Evolutionary conservation across 2,888 invertebrate species (phyloP).

Genomic region (Uloborus plumipes): DNA sequence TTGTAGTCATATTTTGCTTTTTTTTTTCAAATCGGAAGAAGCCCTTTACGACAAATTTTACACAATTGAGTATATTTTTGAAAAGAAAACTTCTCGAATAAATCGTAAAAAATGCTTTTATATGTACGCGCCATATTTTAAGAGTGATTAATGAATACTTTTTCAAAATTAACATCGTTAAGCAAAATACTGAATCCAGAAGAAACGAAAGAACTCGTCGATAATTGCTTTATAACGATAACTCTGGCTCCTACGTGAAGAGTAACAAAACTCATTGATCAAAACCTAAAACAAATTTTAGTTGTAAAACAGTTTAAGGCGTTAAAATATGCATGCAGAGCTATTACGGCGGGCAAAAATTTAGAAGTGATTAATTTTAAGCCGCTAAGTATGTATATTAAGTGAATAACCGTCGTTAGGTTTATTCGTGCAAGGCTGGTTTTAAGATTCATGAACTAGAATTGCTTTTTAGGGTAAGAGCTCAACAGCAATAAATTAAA

Average conservation of each 20-base stretch:
- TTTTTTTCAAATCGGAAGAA: too few relatives aligned
- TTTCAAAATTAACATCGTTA: conserved; percentile 61
- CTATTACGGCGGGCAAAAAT: conserved; percentile 32
- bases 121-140: not conserved
- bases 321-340: conserved; percentile 42
- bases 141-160: conserved; percentile 57
- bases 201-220: conserved; percentile 18
- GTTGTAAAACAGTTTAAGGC: conserved; percentile 38
- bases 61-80: too few relatives aligned
- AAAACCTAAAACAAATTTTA: conserved; percentile 21
- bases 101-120: too few relatives aligned
- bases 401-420: conserved; percentile 29
- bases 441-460: conserved; percentile 20
- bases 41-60: too few relatives aligned
- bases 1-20: too few relatives aligned
- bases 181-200: conserved; percentile 10
- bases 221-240: conserved; percentile 53
- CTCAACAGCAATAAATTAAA: conserved; percentile 35
- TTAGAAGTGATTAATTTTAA: conserved; percentile 43
- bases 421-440: conserved; percentile 6
- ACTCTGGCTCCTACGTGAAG: conserved; percentile 39
- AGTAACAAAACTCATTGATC: conserved; percentile 44
- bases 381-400: conserved; percentile 20
- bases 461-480: conserved; percentile 43
- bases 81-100: too few relatives aligned